Base-by-base conservation (phyloP, 2,797 vertebrate genomes). In the Neosalanx taihuensis region DNA sequence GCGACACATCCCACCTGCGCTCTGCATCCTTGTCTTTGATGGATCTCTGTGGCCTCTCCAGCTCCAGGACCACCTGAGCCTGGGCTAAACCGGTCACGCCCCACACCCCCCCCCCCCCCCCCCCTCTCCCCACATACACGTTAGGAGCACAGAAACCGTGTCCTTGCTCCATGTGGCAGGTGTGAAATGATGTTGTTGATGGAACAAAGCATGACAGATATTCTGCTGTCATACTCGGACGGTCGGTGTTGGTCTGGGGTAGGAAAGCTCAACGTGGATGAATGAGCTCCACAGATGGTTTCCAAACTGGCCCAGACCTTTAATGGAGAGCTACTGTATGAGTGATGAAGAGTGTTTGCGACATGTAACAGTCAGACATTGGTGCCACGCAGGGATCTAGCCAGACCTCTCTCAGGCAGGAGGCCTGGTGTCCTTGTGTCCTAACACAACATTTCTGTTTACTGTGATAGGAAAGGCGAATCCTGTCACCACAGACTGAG, bases 361-460 rank as follows among this genome's bases (percentile, higher is more conserved):
- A 49, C 15, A 56, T n/a, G 51, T 56, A 5, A 56, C 15, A n/a
- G 18, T n/a, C 51, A 56, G 51, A 17, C 10, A 7, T 17, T 3
- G 18, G 1, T 17, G 51, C 71, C 72, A 57, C 29, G 3, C 75
- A 71, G 80, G 74, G 31, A 83, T 56, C 18, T 5, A 56, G 18
- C 15, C 51, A 56, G 51, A 6, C 51, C 2, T 17, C 15, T 56
- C 18, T n/a, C 18, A 56, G 15, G 41, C 41, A 41, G 37, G 37
- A 41, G 35, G 35, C 35, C 17, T 15, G 3, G 49, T 53, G 17
- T 53, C 51, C 51, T 53, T 53, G 51, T 53, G 51, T 3, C 51
- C 3, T n/a, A 6, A n/a, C 2, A 56, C 17, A 3, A 17, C 18
- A 46, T 46, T 46, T n/a, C 51, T 56, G 51, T 56, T 66, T 13